A percentile compares a stretch with the other conserved stretches of the same genome.
Evolutionary conservation across 2,888 invertebrate genomes (phyloP).

Genomic region (Drosophila kuntzei): DNA sequence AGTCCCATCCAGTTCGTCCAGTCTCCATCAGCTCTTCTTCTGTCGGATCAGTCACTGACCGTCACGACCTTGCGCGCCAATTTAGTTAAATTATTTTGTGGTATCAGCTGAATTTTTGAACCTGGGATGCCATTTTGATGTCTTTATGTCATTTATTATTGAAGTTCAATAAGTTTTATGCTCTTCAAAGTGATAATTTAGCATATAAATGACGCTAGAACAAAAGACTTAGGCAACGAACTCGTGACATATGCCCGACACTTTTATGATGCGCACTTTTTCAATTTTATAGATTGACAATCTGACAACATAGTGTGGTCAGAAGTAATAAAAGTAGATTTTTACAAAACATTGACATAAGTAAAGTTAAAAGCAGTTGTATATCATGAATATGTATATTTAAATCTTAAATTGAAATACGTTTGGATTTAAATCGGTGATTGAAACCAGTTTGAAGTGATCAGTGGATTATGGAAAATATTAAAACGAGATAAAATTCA

Average conservation of each 20-base stretch:
- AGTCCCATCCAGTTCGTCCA: conserved; percentile 49
- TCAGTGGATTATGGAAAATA: background rate
- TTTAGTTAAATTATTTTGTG: conserved; percentile 65
- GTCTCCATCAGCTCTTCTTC: conserved; percentile 21
- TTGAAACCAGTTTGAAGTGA: conserved; percentile 11
- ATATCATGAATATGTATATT: conserved; percentile 14
- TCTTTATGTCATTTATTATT: conserved; percentile 30
- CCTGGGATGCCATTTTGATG: conserved; percentile 9
- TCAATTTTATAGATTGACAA: conserved; percentile 7
- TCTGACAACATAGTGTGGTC: background rate
- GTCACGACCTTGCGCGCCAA: conserved; percentile 63
- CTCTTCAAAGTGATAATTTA: conserved; percentile 58
- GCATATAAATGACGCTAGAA: conserved; percentile 63
- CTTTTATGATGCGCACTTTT: conserved; percentile 21
- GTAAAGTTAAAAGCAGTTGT: conserved; percentile 3
- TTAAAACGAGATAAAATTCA: background rate
- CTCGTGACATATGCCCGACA: conserved; percentile 35
- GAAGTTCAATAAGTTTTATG: conserved; percentile 57
- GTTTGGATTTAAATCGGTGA: background rate
- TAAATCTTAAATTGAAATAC: conserved; percentile 1
- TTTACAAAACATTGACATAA: background rate
- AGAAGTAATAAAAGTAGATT: conserved; percentile 6
- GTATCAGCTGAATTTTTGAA: conserved; percentile 35
- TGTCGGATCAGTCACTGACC: conserved; percentile 67
- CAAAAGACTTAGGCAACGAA: conserved; percentile 78